Base-by-base conservation (phyloP, 2,888 invertebrate genomes). In the Emmelina monodactyla region DNA sequence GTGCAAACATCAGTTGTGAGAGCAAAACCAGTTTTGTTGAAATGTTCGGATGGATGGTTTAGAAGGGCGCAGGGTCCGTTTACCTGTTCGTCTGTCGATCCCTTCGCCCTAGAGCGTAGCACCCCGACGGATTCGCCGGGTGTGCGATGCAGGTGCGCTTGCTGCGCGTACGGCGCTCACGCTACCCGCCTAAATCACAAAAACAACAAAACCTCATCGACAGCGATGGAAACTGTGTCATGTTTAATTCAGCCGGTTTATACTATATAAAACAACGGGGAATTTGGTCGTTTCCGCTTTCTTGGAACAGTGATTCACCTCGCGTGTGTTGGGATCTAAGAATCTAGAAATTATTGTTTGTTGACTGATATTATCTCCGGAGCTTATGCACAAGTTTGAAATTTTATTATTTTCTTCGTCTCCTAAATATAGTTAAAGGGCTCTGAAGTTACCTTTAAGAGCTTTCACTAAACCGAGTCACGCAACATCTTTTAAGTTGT, bases 261-360 rank as follows among this genome's bases (percentile, higher is more conserved):
- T 56, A 63, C 44, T 47, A 60, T 58, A 67, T 70, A 68, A 71
- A 70, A 51, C 53, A 62, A 60, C 56, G 55, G 61, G 69, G 71
- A 71, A 73, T 75, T 72, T 58, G 55, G 69, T 62, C 60, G 72
- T 73, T 75, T 76, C 75, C 76, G 76, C 66, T 72, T 73, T 72
- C 75, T 68, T 60, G 65, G 71, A 71, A 72, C 62, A 46, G 65
- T 75, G 76, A 76, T 65, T 76, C 75, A 76, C 62, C 55, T 69
- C 63, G 66, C 70, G 67, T 69, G 66, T 59, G 39, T 40, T 39
- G 38, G 44, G 39, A 52, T 53, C 62, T 66, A 72, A 69, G 71
- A 75, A 70, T 73, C 72, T 68, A 62, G n/a, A n/a, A n/a, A n/a
- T n/a, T n/a, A n/a, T n/a, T n/a, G n/a, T n/a, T n/a, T n/a, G n/a